A percentile compares a stretch with the other conserved stretches of the same genome.
phyloP scores from a whole-genome alignment of 2,797 vertebrate species.

The Crocidura indochinensis region DNA sequence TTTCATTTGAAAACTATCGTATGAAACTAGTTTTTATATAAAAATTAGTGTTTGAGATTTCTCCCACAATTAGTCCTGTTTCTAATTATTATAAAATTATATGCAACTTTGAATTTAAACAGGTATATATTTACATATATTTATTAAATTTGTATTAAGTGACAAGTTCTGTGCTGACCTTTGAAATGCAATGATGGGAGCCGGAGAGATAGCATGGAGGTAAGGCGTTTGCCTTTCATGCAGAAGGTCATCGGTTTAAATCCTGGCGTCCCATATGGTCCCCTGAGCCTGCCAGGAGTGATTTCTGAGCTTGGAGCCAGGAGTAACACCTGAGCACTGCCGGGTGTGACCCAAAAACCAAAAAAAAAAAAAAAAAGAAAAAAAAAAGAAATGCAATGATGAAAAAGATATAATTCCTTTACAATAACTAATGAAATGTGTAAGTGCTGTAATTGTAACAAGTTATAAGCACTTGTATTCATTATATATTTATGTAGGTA shows the following conservation, averaged over 20 bases:
- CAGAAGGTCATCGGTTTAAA: too few species aligned
- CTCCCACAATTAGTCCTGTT: slow-evolving; percentile 4
- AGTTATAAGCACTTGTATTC: slow-evolving; percentile 69
- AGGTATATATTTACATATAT: slow-evolving; percentile 7
- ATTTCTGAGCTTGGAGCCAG: too few species aligned
- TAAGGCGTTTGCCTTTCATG: too few species aligned
- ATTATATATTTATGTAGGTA: slow-evolving; percentile 58
- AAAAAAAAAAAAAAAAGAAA: too few species aligned
- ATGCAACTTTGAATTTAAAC: slow-evolving; percentile 44
- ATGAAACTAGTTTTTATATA: slow-evolving; percentile 23
- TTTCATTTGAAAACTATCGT: neutral
- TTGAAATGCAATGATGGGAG: too few species aligned
- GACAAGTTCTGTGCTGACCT: slow-evolving; percentile 19
- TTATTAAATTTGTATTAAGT: slow-evolving; percentile 1
- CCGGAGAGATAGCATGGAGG: too few species aligned
- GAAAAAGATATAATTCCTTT: slow-evolving; percentile 4
- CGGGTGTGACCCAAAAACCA: too few species aligned
- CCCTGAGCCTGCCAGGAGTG: too few species aligned
- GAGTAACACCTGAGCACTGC: too few species aligned
- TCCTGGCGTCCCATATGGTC: too few species aligned
- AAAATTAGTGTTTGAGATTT: too few species aligned
- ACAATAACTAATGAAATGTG: slow-evolving; percentile 66
- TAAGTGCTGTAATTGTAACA: slow-evolving; percentile 53
- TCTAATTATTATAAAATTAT: slow-evolving; percentile 25
- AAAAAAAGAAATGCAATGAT: too few species aligned